Conservation (phyloP, 1,140 invertebrate species). For the Odontomachus brunneus region DNA sequence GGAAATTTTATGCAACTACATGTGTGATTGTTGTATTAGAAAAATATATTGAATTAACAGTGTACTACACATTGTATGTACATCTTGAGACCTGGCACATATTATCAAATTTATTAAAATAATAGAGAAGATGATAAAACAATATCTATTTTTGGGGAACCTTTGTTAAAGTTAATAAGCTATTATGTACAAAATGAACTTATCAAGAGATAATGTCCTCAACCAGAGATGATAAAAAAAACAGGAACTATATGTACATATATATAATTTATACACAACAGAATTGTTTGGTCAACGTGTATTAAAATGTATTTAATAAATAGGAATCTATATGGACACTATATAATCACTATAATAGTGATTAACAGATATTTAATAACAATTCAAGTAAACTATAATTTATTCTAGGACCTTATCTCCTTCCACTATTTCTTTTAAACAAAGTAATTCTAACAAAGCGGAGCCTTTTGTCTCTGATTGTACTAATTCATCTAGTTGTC, state of each 20-base stretch:
- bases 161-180: neutral
- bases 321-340: neutral
- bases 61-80: too few relatives aligned
- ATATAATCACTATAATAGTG: neutral
- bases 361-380: constrained; percentile 15
- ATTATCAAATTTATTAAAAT: neutral
- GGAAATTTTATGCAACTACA: neutral
- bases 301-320: constrained; percentile 61
- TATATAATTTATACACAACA: constrained; percentile 56
- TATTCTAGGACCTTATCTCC: constrained; percentile 92
- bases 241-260: neutral
- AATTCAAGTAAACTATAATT: constrained; percentile 32
- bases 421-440: constrained; percentile 96
- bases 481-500: constrained; percentile 94
- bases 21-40: neutral
- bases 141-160: neutral
- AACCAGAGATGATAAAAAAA: neutral
- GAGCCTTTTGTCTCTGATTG: constrained; percentile 94
- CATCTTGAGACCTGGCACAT: too few relatives aligned
- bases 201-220: neutral
- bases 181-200: neutral
- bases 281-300: constrained; percentile 52
- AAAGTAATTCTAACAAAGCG: constrained; percentile 94
- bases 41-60: neutral
- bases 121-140: neutral